Conservation (phyloP, 2,888 invertebrate genomes). For the Pedicia rivosa region DNA sequence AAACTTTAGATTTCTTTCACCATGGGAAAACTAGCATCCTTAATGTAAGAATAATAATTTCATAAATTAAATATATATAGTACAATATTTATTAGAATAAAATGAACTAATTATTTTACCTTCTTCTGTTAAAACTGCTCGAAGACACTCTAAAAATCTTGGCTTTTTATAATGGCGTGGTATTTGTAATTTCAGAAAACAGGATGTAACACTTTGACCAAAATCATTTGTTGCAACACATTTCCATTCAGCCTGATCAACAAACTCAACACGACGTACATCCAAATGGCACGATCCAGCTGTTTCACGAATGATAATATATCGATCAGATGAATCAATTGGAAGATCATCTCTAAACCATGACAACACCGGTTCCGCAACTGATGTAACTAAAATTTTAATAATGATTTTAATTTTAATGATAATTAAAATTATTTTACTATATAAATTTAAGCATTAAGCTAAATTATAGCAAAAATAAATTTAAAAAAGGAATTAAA, state of each 20-base stretch:
- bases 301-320: constrained; percentile 48
- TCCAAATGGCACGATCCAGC: constrained; percentile 57
- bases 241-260: constrained; percentile 86
- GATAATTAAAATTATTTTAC: too few relatives aligned
- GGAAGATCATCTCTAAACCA: constrained; percentile 84
- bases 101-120: constrained; percentile 11
- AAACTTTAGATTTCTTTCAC: too few relatives aligned
- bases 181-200: constrained; percentile 67
- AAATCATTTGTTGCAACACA: constrained; percentile 79
- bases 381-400: constrained; percentile 46
- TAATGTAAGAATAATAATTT: too few relatives aligned
- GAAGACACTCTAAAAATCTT: constrained; percentile 66
- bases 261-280: constrained; percentile 56
- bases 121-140: constrained; percentile 73
- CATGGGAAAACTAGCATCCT: too few relatives aligned
- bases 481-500: too few relatives aligned
- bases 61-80: too few relatives aligned
- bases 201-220: constrained; percentile 76
- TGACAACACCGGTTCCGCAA: constrained; percentile 61
- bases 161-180: constrained; percentile 83
- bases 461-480: neutral
- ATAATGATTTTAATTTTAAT: too few relatives aligned
- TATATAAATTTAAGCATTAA: too few relatives aligned
- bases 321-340: constrained; percentile 51
- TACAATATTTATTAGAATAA: too few relatives aligned